Base-by-base conservation (phyloP, 2,797 vertebrate species). In the Erethizon dorsatum region DNA sequence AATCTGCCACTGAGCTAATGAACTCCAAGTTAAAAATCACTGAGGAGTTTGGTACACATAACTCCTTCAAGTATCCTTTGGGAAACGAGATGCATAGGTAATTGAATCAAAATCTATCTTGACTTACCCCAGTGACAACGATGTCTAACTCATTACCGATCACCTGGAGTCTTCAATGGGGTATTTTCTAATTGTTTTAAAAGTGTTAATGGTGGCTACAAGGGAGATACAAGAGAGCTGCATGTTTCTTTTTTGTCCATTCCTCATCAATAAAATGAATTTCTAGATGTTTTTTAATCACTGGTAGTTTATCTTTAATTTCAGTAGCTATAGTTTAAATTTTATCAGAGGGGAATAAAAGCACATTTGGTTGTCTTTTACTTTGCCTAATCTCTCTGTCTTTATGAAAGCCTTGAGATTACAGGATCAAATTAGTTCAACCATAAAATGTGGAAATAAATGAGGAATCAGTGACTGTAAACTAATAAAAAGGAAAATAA, bases 1-100 rank as follows among this genome's bases (percentile, higher is more conserved):
- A 98, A 96, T 97, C 97, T 98, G 90, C 90, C 94, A 94, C 91
- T 89, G 95, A 98, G 97, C 88, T 98, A 98, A 98, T 98, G 97
- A 97, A 97, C 96, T 98, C 95, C 88, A 96, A 98, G 92, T 97
- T 97, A 94, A 97, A 97, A 97, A 97, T 95, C 96, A 94, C 95
- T 91, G 92, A 97, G 80, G 88, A 94, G 52, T 93, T 75, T 97
- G 95, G 94, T 96, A 83, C 24, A 14, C 95, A 90, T 79, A 79
- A 95, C 82, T 96, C 87, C 94, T 93, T 97, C 73, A 94, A 95
- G 94, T 94, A 94, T 96, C 96, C 97, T 97, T 97, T 95, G 96
- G 92, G 96, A 98, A 95, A 77, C 50, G 97, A 45, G 67, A 94
- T 97, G 83, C n/a, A 13, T 57, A 95, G 73, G 83, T 97, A 97